Evolutionary conservation across 1,140 invertebrate species (phyloP).

Genomic region (Calephelis virginiensis): DNA sequence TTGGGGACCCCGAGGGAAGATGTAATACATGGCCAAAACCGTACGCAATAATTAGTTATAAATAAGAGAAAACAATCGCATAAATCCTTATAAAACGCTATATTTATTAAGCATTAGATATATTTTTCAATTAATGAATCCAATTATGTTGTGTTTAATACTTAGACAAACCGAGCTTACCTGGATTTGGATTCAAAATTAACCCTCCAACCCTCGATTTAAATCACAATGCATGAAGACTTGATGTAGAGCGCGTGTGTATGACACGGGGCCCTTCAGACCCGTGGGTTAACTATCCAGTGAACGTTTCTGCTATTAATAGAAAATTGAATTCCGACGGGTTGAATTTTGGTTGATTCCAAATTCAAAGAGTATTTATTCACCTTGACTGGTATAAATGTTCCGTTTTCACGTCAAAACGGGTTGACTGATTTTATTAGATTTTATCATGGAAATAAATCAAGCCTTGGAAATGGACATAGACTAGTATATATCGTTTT

Average conservation of each 20-base stretch:
- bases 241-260: slow-evolving; percentile 31
- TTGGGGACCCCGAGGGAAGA: too few species aligned
- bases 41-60: too few species aligned
- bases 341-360: not conserved
- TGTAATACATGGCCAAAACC: too few species aligned
- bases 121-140: not conserved
- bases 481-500: too few species aligned
- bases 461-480: too few species aligned
- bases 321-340: slow-evolving; percentile 4
- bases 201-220: slow-evolving; percentile 44
- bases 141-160: not conserved
- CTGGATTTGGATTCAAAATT: slow-evolving; percentile 26
- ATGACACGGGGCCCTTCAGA: slow-evolving; percentile 23
- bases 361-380: not conserved
- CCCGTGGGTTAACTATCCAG: slow-evolving; percentile 11
- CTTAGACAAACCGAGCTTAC: slow-evolving; percentile 22
- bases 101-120: too few species aligned
- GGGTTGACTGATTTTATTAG: too few species aligned
- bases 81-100: too few species aligned
- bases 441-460: too few species aligned
- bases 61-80: too few species aligned
- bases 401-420: too few species aligned
- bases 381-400: too few species aligned
- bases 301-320: slow-evolving; percentile 9
- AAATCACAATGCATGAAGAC: slow-evolving; percentile 47